Percentiles rank a stretch among this genome's conserved stretches.
Evolutionary conservation across 2,888 invertebrate genomes (phyloP).

Genomic region (Sycophila texana): DNA sequence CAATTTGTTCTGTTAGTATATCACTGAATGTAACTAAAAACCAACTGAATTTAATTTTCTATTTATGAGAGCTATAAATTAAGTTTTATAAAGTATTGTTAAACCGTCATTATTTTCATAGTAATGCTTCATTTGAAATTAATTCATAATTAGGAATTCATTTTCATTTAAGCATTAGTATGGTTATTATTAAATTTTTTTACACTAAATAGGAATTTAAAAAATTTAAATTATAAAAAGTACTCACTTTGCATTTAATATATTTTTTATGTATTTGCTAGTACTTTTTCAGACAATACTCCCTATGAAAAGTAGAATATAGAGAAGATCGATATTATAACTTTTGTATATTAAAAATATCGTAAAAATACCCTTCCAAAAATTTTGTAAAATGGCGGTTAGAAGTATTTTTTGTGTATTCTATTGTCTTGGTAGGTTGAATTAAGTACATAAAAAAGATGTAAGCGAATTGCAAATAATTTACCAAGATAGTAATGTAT

Average conservation of each 20-base stretch:
- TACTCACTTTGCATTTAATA: constrained; percentile 29
- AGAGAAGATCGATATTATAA: constrained; percentile 3
- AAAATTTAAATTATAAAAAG: constrained; percentile 11
- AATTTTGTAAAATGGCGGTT: not conserved
- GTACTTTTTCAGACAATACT: constrained; percentile 40
- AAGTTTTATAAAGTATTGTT: constrained; percentile 16
- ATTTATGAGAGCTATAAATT: constrained; percentile 12
- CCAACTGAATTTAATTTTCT: constrained; percentile 9
- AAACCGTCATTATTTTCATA: not conserved
- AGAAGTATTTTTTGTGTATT: not conserved
- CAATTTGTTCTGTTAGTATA: constrained; percentile 34
- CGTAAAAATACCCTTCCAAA: not conserved
- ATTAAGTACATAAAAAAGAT: not conserved
- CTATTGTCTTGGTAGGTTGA: constrained; percentile 36
- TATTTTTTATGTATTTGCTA: constrained; percentile 29
- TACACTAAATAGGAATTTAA: not conserved
- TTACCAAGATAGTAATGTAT: too few species aligned
- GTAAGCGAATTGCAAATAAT: too few species aligned
- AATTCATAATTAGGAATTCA: not conserved
- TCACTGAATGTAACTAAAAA: constrained; percentile 22
- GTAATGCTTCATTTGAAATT: constrained; percentile 13
- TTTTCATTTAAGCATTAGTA: constrained; percentile 44
- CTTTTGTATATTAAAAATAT: constrained; percentile 28
- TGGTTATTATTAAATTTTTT: constrained; percentile 31
- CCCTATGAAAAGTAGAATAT: not conserved